Base-by-base conservation (phyloP, 2,797 vertebrate genomes). In the Melanotaenia parkinsoni region DNA sequence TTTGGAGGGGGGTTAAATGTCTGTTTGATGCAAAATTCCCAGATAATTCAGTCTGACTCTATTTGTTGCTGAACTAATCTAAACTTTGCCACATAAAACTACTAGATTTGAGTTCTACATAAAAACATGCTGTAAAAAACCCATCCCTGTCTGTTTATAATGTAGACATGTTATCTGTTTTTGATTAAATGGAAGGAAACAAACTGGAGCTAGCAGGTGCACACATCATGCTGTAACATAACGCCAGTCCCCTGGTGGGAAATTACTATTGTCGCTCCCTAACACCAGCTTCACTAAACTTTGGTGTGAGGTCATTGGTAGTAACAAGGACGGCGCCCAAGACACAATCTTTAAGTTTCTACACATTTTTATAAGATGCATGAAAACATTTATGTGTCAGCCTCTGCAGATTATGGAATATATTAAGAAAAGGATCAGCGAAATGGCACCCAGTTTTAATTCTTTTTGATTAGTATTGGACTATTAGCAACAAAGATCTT, bases 301-400 rank as follows among this genome's bases (percentile, higher is more conserved):
- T 35, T 33, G 14, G 58, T 37, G 3, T 38, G 10, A 32, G 24
- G 7, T 57, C 32, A 57, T 32, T 20, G 20, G 7, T n/a, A 20
- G 58, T 13, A 56, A 66, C 65, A 38, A 54, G 12, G 38, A 69
- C 61, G 61, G 69, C 47, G 28, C 20, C 51, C n/a, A 3, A 32
- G 57, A 5, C 20, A 24, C 28, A 80, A 38, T 37, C 54, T 43
- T 38, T 10, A 58, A 2, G 22, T 24, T 3, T 43, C 10, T 37
- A 47, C 14, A 43, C 14, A 30, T 28, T 45, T 11, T 43, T 12
- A 47, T 22, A 22, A 22, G 5, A 9, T n/a, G 20, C 20, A 47
- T 47, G 20, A 50, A 63, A 50, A 38, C 18, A 4, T 30, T 35
- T 20, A 12, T 20, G 14, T 64, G 38, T 40, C 16, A 69, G 16